phyloP scores from a whole-genome alignment of 2,797 vertebrate species.

The Gambelia wislizenii region DNA sequence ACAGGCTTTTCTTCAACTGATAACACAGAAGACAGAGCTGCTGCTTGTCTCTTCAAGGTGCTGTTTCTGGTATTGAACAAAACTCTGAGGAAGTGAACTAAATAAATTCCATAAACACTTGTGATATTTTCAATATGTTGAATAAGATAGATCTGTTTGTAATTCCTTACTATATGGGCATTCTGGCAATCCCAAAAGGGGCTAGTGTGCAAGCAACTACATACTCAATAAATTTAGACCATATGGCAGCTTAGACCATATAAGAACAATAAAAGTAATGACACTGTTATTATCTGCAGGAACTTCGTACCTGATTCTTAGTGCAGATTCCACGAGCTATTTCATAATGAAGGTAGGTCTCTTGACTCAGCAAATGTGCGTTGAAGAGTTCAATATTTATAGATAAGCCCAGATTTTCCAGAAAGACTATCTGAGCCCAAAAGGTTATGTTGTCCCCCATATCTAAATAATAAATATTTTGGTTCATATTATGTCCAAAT shows the following conservation, averaged over 20 bases:
- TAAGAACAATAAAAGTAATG: slow-evolving; percentile 15
- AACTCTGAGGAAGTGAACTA: not conserved
- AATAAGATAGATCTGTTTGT: not conserved
- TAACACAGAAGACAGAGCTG: no score
- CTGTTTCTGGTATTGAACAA: not conserved
- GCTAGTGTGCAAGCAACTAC: not conserved
- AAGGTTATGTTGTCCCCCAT: slow-evolving; percentile 46
- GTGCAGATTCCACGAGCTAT: slow-evolving; percentile 51
- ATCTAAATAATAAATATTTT: slow-evolving; percentile 42
- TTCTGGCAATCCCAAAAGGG: not conserved
- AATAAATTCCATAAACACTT: not conserved
- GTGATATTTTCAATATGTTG: not conserved
- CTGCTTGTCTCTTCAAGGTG: no score
- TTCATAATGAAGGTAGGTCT: not conserved
- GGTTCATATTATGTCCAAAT: slow-evolving; percentile 47
- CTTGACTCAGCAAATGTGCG: slow-evolving; percentile 36
- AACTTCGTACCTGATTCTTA: slow-evolving; percentile 62
- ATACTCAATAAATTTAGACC: not conserved
- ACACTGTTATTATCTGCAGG: not conserved
- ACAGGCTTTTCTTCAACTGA: no score
- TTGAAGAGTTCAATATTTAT: slow-evolving; percentile 43
- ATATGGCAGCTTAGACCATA: no score
- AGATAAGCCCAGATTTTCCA: slow-evolving; percentile 48
- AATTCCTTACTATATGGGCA: not conserved
- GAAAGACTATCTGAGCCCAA: slow-evolving; percentile 63